Evolutionary conservation across 2,888 invertebrate genomes (phyloP), one percentile per base, ranked within the genome.

Genomic region (Corbicula japonica): DNA sequence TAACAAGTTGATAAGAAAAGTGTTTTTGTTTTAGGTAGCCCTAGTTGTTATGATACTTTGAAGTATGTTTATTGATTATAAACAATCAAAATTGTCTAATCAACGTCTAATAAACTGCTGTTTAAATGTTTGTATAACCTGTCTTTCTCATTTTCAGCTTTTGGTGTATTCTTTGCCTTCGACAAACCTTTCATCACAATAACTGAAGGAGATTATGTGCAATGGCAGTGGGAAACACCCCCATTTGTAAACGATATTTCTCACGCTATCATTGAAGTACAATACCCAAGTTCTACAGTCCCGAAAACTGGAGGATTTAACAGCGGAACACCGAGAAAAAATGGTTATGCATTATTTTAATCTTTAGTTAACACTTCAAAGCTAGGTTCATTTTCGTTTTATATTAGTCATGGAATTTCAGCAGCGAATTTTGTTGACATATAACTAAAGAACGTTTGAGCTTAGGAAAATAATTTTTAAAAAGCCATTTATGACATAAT

Each of bases 111-210:
- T 21, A n/a, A 50, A 15, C 8, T 41, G 8, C 41, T 12, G 41
- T 41, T 41, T 41, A 8, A 41, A 12, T 41, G 41, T 8, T 12
- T 41, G 41, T 41, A 41, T 12, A 8, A 5, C 5, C n/a, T 2
- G 1, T n/a, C 6, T 34, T 34, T 38, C n/a, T 26, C 26, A 6
- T 12, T 78, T 83, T 23, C 75, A 87, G 87, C 73, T 5, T 80
- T 72, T 80, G 87, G 87, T 10, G 35, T 62, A 6, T 86, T 85
- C 15, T 89, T 84, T 71, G 87, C 84, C n/a, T 89, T 84, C 82
- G 77, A 85, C 10, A 76, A 73, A 18, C 71, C 79, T 1, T 61
- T 72, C 8, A 30, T 83, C 15, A 63, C 60, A 1, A 73, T 84
- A 4, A 21, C 68, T 12, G 79, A 74, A 4, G 88, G 89, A 5